Evolutionary conservation across 1,140 invertebrate species (phyloP).

Genomic region (Zaprionus capensis): DNA sequence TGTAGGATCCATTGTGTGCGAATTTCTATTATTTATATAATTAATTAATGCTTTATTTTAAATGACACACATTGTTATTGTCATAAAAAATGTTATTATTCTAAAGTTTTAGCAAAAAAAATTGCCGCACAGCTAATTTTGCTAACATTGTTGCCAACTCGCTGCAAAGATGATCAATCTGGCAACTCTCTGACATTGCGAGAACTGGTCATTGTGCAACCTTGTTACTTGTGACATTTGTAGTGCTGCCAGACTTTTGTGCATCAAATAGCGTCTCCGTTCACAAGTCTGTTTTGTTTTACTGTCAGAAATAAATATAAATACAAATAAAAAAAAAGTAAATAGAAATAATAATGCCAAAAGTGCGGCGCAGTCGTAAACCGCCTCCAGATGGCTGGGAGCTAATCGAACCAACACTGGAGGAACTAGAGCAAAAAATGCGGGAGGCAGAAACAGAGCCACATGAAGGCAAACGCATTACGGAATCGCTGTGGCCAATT

Average conservation of each 20-base stretch:
- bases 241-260: background rate
- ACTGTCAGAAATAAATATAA: background rate
- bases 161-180: background rate
- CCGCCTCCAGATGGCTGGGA: conserved; percentile 99
- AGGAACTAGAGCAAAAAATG: conserved; percentile 99
- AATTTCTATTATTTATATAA: background rate
- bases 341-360: conserved; percentile 90
- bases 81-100: conserved; percentile 26
- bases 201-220: background rate
- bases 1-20: conserved; percentile 68
- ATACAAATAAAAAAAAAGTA: background rate
- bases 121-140: conserved; percentile 36
- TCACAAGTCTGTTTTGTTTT: background rate
- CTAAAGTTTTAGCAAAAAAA: background rate
- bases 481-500: conserved; percentile 99
- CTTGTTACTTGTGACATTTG: background rate
- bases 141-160: conserved; percentile 5
- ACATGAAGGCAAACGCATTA: conserved; percentile 99
- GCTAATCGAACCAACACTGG: conserved; percentile 98
- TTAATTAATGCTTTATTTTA: conserved; percentile 25
- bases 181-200: background rate
- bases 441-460: conserved; percentile 99
- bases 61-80: conserved; percentile 44
- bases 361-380: conserved; percentile 96
- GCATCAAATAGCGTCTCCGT: background rate